Evolutionary conservation across 2,888 invertebrate genomes (phyloP).

Genomic region (Tromatobia lineatoria): DNA sequence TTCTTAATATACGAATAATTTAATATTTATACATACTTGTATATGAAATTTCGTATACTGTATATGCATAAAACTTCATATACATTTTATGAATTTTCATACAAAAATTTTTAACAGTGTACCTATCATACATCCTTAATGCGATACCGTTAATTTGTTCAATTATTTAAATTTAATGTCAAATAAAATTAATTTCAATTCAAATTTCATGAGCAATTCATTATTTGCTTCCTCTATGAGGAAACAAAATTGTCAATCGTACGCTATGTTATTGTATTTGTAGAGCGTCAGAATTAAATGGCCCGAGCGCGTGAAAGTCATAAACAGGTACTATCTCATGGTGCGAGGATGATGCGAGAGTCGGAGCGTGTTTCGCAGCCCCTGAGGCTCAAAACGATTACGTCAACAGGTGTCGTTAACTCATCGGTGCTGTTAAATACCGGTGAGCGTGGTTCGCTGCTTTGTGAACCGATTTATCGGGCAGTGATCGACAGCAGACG

Average conservation of each 20-base stretch:
- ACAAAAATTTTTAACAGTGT: no score
- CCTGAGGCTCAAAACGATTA: background rate
- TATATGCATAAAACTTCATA: no score
- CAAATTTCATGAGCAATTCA: no score
- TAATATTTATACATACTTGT: no score
- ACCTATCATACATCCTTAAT: no score
- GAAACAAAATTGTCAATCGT: slow-evolving; percentile 37
- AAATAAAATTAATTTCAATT: no score
- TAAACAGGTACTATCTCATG: background rate
- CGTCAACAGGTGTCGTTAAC: slow-evolving; percentile 18
- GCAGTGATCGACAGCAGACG: background rate
- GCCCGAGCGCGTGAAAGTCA: background rate
- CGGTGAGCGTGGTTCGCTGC: background rate
- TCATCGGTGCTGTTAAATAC: background rate
- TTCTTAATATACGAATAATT: no score
- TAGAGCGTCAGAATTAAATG: slow-evolving; percentile 9
- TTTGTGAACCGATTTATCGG: slow-evolving; percentile 14
- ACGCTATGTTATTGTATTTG: background rate
- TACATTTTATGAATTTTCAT: no score
- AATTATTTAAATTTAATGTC: no score
- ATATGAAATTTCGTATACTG: no score
- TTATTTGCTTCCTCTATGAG: no score
- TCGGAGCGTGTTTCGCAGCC: background rate
- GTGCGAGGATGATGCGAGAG: background rate
- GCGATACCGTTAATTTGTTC: no score